phyloP scores from a whole-genome alignment of 2,888 invertebrate species.

The Drosophila rubida region DNA sequence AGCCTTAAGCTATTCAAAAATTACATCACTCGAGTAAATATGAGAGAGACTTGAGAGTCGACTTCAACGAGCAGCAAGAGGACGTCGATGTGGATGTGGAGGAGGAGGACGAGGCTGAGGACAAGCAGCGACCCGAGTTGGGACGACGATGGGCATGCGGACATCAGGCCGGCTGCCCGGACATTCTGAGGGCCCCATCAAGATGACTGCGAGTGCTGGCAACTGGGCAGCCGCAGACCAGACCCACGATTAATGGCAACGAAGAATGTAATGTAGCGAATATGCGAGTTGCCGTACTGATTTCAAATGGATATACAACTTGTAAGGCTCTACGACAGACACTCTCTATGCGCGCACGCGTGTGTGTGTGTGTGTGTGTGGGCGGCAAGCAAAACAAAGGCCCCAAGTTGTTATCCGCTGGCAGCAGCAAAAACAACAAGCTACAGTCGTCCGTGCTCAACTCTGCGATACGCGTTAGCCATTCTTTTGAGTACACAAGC shows the following conservation, averaged over 20 bases:
- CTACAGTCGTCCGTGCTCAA: constrained; percentile 8
- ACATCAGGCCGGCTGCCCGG: background rate
- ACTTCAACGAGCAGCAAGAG: constrained; percentile 11
- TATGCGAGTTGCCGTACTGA: constrained; percentile 77
- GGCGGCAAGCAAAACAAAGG: constrained; percentile 63
- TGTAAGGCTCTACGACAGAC: background rate
- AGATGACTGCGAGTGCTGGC: constrained; percentile 41
- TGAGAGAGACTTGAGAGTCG: constrained; percentile 60
- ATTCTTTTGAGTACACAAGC: too few relatives aligned
- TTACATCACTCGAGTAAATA: constrained; percentile 81
- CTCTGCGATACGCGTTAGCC: background rate
- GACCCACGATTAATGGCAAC: constrained; percentile 76
- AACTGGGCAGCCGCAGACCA: constrained; percentile 57
- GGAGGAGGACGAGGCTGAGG: background rate
- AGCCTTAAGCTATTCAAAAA: constrained; percentile 80
- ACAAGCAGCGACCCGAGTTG: background rate
- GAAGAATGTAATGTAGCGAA: constrained; percentile 77
- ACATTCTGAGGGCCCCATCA: constrained; percentile 9
- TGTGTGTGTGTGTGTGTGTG: constrained; percentile 26
- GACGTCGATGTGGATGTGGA: background rate
- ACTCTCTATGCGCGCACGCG: background rate
- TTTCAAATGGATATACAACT: constrained; percentile 65
- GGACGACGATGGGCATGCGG: too few relatives aligned
- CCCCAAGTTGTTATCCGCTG: constrained; percentile 61
- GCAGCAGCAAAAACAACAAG: constrained; percentile 60